These are phyloP conservation scores for Tylochromis polylepis DNA, from an alignment of 2,113 vertebrate genomes.

Conservation along the genomic window DNA sequence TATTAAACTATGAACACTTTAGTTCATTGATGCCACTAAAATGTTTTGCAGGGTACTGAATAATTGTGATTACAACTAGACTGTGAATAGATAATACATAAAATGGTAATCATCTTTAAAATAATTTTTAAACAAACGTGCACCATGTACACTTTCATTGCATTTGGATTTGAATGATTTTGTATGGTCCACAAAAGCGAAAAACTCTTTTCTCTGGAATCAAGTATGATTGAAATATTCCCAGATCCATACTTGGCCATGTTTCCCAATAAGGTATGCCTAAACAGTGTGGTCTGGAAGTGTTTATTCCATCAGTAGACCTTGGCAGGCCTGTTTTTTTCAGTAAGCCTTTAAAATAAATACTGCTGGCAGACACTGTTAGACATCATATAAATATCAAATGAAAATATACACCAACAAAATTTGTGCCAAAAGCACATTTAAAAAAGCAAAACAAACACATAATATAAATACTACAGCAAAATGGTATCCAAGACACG, in stretches of 20 bases:
- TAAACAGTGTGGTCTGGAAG: not conserved
- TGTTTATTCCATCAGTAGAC: not conserved
- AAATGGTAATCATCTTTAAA: not conserved
- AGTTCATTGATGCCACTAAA: not conserved
- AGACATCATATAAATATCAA: not conserved
- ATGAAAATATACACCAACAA: not conserved
- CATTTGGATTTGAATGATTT: not conserved
- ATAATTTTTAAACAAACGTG: too few relatives aligned
- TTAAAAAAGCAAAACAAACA: not conserved
- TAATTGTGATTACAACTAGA: not conserved
- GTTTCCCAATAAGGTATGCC: not conserved
- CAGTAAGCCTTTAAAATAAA: not conserved
- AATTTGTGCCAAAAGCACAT: not conserved
- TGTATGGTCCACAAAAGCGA: not conserved
- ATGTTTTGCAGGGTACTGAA: not conserved
- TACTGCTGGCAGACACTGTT: not conserved
- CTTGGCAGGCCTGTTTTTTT: not conserved
- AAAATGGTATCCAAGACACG: not conserved
- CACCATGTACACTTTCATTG: not conserved
- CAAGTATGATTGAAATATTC: not conserved
- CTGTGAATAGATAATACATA: not conserved
- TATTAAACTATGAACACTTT: not conserved
- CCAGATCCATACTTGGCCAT: not conserved
- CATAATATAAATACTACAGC: not conserved
- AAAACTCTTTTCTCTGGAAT: rapidly evolving